Base-by-base conservation (phyloP, 2,888 invertebrate species). In the Heliconius aoede region DNA sequence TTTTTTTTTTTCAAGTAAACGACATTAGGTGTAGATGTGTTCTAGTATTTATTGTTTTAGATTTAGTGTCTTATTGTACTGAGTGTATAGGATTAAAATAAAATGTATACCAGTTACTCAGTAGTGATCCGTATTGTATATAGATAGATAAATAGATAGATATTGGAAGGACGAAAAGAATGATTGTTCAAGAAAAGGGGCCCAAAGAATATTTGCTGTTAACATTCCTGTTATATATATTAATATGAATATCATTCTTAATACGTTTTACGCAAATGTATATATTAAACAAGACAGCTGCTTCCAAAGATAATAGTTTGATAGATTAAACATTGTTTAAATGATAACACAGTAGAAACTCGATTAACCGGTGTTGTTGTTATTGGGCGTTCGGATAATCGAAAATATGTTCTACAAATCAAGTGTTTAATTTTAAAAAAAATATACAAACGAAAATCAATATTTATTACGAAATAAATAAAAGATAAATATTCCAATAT, bases 171-270 rank as follows among this genome's bases (percentile, higher is more conserved):
- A 15, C 24, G 74, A 69, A 11, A n/a, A 26, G 24, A 30, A 51
- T 69, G 69, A 69, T 24, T 32, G 74, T 30, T 32, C 72, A 30
- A 36, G 28, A 72, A 76, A 65, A 58, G 65, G 76, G 72, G 72
- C 76, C 76, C 72, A 36, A 76, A 46, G 28, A 65, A 67, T 61
- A 60, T 55, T 73, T 62, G 32, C 60, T 73, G 55, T 72, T 74
- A 24, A 78, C 77, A 77, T 77, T 78, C 77, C 78, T 60, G 67
- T 65, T 36, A 32, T 65, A 55, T 65, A n/a, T n/a, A n/a, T n/a
- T n/a, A 67, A 40, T 61, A 64, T 71, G 11, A 40, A 36, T 71
- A 51, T 46, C 15, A 2, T 9, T 36, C 30, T 21, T 62, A n/a
- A 36, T 65, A 36, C 15, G 24, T 72, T 26, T 26, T 71, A 64